Base-by-base conservation (phyloP, 2,113 vertebrate species). In the Azemiops feae region DNA sequence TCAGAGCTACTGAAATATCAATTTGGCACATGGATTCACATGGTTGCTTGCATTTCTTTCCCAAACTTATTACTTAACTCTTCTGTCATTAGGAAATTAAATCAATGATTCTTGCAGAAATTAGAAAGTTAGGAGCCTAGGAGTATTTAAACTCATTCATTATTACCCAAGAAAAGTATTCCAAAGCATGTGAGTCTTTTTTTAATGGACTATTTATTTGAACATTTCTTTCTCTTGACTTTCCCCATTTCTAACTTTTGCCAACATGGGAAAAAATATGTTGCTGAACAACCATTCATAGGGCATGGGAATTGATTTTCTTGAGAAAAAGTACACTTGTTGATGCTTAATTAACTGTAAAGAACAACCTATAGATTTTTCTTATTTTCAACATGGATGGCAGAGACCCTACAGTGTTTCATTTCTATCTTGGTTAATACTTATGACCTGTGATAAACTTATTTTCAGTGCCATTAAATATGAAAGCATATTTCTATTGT, bases 11-110 rank as follows among this genome's bases (percentile, higher is more conserved):
- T 98, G 96, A 98, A 98, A 98, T 98, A 98, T 98, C 98, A 98
- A 97, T 98, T 99, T 99, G 98, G 98, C 98, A 98, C 98, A 98
- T 97, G 98, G 98, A 96, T 98, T 98, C 98, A 98, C 98, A 97
- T 97, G 97, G 97, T 97, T 98, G 98, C 98, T 97, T 94, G 91
- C 93, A 93, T 97, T 96, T 95, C 97, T 97, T 95, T 97, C 97
- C 97, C 90, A 93, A 95, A 95, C 94, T 96, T 95, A 96, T 97
- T 97, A 98, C 97, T 98, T 98, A 98, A 97, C 98, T 98, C 96
- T 98, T 97, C 97, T 97, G 98, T 98, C 97, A 98, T 98, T 98
- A 98, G 96, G 95, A 98, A 98, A 98, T 98, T 98, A 98, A 98
- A 98, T 98, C 98, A 97, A 97, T 97, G 92, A 98, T 97, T 98